These are phyloP conservation scores for Odontomyia ornata DNA, from an alignment of 2,888 invertebrate species.

Conservation along the genomic window DNA sequence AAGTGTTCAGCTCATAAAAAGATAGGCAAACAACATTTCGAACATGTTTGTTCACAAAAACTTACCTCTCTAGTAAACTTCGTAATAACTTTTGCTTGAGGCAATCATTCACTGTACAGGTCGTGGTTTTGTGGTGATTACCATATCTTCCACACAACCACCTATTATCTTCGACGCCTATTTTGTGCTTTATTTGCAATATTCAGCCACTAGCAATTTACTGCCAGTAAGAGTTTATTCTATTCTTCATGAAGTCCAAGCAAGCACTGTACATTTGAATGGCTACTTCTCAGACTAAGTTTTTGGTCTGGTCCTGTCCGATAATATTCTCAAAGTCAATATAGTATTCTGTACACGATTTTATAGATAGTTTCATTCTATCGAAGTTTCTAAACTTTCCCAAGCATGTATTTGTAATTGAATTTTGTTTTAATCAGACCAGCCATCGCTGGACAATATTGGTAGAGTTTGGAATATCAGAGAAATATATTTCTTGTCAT, in stretches of 20 bases:
- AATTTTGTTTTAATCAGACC: slow-evolving; percentile 19
- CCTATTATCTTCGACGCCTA: too few relatives aligned
- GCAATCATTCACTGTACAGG: not conserved
- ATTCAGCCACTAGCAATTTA: too few relatives aligned
- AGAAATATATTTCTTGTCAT: too few relatives aligned
- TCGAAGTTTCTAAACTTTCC: slow-evolving; percentile 22
- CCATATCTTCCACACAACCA: not conserved
- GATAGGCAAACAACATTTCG: too few relatives aligned
- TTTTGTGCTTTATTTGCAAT: too few relatives aligned
- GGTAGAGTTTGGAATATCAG: too few relatives aligned
- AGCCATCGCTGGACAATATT: not conserved
- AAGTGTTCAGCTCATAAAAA: too few relatives aligned
- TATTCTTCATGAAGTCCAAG: too few relatives aligned
- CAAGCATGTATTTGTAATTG: slow-evolving; percentile 16
- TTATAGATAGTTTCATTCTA: not conserved
- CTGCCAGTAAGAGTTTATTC: too few relatives aligned
- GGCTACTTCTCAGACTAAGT: too few relatives aligned
- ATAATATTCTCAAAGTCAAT: not conserved
- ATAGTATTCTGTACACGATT: not conserved
- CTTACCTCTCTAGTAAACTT: not conserved
- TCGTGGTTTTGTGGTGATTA: not conserved
- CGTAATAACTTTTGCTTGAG: not conserved
- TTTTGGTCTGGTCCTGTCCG: too few relatives aligned
- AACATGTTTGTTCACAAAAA: not conserved
- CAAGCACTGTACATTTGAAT: too few relatives aligned